Conservation (phyloP, 1,140 invertebrate genomes). For the Fopius arisanus region DNA sequence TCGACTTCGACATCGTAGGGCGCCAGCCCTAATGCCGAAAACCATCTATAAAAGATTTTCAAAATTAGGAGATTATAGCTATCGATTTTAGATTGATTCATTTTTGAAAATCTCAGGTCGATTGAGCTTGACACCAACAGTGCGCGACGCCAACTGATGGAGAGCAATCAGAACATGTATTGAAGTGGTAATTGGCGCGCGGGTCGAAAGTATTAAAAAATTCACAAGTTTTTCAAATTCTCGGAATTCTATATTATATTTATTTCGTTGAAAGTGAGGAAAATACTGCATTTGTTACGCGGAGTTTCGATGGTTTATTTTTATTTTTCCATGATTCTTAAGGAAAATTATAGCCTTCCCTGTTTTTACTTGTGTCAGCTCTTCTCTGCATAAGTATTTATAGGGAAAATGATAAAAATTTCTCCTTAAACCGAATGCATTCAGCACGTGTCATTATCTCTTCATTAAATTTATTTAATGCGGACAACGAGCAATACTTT, state of each 20-base stretch:
- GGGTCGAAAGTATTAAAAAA: neutral
- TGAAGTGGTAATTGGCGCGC: neutral
- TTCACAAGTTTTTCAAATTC: neutral
- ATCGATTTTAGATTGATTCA: neutral
- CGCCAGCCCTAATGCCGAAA: neutral
- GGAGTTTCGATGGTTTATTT: neutral
- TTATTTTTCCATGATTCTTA: neutral
- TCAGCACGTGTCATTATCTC: no score
- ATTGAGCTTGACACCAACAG: no score
- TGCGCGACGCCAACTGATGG: neutral
- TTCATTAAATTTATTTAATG: no score
- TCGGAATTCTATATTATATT: neutral
- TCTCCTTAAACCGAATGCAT: no score
- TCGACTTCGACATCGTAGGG: neutral
- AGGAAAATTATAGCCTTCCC: no score
- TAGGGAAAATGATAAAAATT: no score
- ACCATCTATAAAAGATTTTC: neutral
- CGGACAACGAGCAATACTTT: no score
- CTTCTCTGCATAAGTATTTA: no score
- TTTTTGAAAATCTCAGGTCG: neutral
- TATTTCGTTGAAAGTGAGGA: neutral
- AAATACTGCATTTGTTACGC: neutral
- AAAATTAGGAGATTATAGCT: neutral
- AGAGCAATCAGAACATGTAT: neutral
- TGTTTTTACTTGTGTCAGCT: no score